phyloP scores from a whole-genome alignment of 2,888 invertebrate species.

The Melanostoma mellinum region DNA sequence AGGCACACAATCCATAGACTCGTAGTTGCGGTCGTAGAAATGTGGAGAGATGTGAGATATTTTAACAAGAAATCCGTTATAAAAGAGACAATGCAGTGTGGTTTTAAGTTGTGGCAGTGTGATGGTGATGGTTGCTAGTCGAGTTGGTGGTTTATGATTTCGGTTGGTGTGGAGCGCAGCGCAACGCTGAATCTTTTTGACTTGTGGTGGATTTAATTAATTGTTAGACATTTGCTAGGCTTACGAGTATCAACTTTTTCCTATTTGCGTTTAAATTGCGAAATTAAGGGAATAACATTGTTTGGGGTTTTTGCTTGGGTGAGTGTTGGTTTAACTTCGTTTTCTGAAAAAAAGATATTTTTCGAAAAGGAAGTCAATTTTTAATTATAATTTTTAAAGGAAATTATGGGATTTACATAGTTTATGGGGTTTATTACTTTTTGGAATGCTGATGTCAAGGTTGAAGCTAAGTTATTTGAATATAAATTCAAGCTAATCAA shows the following conservation, averaged over 20 bases:
- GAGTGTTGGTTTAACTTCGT: too few species aligned
- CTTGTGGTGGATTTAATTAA: slow-evolving; percentile 66
- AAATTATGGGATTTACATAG: too few species aligned
- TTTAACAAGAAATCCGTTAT: slow-evolving; percentile 27
- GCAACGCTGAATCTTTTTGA: slow-evolving; percentile 38
- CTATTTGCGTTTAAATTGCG: slow-evolving; percentile 13
- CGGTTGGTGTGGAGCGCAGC: slow-evolving; percentile 1
- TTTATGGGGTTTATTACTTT: too few species aligned
- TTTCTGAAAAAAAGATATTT: too few species aligned
- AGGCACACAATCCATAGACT: neutral
- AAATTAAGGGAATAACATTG: slow-evolving; percentile 2
- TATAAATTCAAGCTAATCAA: too few species aligned
- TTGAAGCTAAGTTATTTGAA: too few species aligned
- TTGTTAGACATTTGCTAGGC: slow-evolving; percentile 56
- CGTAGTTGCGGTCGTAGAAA: neutral
- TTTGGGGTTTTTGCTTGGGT: too few species aligned
- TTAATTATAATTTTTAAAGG: too few species aligned
- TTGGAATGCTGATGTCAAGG: too few species aligned
- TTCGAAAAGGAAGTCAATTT: too few species aligned
- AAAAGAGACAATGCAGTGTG: slow-evolving; percentile 43
- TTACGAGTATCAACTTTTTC: slow-evolving; percentile 16
- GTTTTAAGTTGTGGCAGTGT: slow-evolving; percentile 4
- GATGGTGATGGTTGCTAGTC: slow-evolving; percentile 6
- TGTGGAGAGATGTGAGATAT: slow-evolving; percentile 34
- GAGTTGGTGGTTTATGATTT: slow-evolving; percentile 44